A percentile compares a stretch with the other conserved stretches of the same genome.
Conservation (phyloP, 2,113 vertebrate species). For the Cettia cetti region DNA sequence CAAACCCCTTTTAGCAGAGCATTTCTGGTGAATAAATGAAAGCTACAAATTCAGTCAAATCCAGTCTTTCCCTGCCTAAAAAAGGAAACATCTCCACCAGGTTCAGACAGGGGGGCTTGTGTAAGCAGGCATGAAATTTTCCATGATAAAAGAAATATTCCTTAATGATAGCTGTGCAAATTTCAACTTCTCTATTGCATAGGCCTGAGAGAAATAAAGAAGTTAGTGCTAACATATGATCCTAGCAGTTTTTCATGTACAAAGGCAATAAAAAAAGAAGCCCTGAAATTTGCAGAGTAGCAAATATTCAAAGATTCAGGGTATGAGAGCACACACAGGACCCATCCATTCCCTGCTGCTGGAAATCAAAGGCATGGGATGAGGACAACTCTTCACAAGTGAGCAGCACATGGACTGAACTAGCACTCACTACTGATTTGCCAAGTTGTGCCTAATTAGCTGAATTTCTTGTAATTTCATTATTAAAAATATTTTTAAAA, state of each 20-base stretch:
- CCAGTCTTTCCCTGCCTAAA: neutral
- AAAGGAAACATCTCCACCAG: neutral
- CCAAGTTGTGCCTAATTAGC: slow-evolving; percentile 23
- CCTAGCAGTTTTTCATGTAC: neutral
- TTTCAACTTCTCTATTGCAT: neutral
- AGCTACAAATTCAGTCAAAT: neutral
- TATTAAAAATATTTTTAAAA: neutral
- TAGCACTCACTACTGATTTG: neutral
- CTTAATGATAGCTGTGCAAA: neutral
- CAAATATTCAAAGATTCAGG: neutral
- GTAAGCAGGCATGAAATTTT: neutral
- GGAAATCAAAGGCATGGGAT: neutral
- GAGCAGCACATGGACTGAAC: neutral
- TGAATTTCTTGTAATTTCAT: neutral
- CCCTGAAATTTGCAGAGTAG: neutral
- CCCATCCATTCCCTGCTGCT: neutral
- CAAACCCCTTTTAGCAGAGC: neutral
- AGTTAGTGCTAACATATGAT: neutral
- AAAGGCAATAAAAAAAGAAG: neutral
- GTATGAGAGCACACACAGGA: neutral
- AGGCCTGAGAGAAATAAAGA: neutral
- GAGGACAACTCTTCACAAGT: neutral
- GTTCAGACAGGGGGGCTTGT: neutral
- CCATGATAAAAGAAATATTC: neutral
- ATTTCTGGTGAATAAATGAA: neutral